Percentiles rank a stretch among this genome's conserved stretches.
These are phyloP conservation scores for Drosophila nr. perissopoda DNA, from an alignment of 2,888 invertebrate species.

Conservation along the genomic window DNA sequence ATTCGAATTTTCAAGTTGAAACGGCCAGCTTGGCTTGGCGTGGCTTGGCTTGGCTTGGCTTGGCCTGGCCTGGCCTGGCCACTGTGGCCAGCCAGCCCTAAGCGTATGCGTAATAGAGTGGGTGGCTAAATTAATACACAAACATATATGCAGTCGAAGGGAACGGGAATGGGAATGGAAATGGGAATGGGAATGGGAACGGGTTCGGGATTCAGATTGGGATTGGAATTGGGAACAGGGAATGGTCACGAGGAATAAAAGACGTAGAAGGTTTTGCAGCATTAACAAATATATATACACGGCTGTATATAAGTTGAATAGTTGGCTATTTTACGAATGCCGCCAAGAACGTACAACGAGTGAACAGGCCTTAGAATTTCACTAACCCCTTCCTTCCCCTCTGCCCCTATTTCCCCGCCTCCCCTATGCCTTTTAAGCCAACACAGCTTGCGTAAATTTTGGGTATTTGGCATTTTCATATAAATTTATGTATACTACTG, in stretches of 20 bases:
- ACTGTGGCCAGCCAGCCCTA: conserved; percentile 35
- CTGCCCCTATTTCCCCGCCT: neutral
- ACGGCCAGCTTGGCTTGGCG: conserved; percentile 52
- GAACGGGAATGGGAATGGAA: neutral
- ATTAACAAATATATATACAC: conserved; percentile 61
- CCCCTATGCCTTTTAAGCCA: neutral
- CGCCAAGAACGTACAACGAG: conserved; percentile 62
- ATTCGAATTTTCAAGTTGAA: conserved; percentile 77
- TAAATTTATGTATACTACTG: conserved; percentile 39
- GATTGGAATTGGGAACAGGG: conserved; percentile 13
- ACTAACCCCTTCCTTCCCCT: conserved; percentile 38
- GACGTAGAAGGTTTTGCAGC: conserved; percentile 57
- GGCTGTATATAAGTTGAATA: conserved; percentile 63
- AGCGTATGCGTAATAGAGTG: conserved; percentile 56
- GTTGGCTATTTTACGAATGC: conserved; percentile 76
- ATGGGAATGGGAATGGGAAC: neutral
- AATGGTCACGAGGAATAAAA: conserved; percentile 41
- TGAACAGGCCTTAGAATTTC: conserved; percentile 50
- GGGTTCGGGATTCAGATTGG: neutral
- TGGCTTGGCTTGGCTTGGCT: neutral
- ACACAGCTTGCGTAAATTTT: conserved; percentile 34
- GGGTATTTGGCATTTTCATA: conserved; percentile 49
- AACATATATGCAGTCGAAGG: conserved; percentile 60
- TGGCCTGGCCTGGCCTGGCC: conserved; percentile 22
- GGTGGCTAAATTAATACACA: conserved; percentile 76